Percentiles rank a stretch among this genome's conserved stretches.
Evolutionary conservation across 2,113 vertebrate species (phyloP).

Genomic region (Sapajus apella): DNA sequence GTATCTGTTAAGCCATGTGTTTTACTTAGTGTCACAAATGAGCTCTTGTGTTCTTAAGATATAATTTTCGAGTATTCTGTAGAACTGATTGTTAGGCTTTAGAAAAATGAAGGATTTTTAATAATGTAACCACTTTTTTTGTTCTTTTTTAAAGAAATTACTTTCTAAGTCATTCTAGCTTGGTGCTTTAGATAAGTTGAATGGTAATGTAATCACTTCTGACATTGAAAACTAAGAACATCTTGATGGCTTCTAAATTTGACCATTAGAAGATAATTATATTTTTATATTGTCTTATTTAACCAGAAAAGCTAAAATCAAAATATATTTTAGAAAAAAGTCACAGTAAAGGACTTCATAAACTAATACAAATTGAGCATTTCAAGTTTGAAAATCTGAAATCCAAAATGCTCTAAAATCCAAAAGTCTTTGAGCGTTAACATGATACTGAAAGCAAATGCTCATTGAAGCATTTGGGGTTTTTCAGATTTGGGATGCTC

Average conservation of each 20-base stretch:
- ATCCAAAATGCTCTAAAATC: neutral
- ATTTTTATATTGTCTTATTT: neutral
- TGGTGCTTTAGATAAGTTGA: neutral
- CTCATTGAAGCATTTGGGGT: neutral
- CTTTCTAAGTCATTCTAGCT: neutral
- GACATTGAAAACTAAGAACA: neutral
- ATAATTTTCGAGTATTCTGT: neutral
- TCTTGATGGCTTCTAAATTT: neutral
- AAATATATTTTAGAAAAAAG: neutral
- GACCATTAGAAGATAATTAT: neutral
- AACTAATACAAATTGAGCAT: neutral
- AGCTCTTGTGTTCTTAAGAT: neutral
- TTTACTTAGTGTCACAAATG: neutral
- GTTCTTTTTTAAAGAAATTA: neutral
- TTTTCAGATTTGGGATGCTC: neutral
- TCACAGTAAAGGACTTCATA: neutral
- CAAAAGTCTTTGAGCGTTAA: neutral
- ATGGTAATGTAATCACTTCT: neutral
- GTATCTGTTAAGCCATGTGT: neutral
- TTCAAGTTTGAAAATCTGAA: neutral
- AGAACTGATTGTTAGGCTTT: neutral
- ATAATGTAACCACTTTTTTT: neutral
- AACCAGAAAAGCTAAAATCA: conserved; percentile 1
- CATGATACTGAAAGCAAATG: neutral
- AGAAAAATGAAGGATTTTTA: neutral